Evolutionary conservation across 2,888 invertebrate genomes (phyloP).

Genomic region (Chloroclysta siterata): DNA sequence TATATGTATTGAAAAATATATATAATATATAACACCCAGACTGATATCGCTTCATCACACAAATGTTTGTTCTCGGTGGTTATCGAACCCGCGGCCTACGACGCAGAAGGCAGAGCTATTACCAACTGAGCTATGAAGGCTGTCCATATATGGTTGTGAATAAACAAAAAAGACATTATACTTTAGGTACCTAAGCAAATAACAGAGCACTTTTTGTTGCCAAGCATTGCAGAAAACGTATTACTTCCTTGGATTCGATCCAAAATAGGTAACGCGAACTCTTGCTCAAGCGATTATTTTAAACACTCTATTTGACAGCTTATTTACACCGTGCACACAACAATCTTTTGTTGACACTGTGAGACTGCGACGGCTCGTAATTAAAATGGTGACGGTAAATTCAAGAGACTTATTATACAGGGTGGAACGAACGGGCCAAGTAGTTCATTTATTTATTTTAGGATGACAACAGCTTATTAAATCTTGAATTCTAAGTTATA

Average conservation of each 20-base stretch:
- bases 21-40: too few species aligned
- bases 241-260: conserved; percentile 60
- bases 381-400: background rate
- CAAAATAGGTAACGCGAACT: conserved; percentile 55
- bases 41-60: too few species aligned
- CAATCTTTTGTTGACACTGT: background rate
- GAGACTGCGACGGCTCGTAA: background rate
- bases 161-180: background rate
- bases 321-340: background rate
- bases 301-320: conserved; percentile 9
- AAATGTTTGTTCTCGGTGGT: too few species aligned
- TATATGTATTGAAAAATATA: too few species aligned
- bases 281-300: conserved; percentile 37
- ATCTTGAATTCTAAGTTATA: too few species aligned
- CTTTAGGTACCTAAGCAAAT: conserved; percentile 35
- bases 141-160: background rate
- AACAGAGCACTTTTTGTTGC: conserved; percentile 50
- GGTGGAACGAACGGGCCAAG: too few species aligned
- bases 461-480: too few species aligned
- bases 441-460: too few species aligned
- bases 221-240: conserved; percentile 53
- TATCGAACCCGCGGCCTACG: too few species aligned
- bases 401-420: too few species aligned
- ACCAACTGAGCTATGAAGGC: too few species aligned
- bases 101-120: too few species aligned